Conservation (phyloP, 53 echinoderm and acorn worm genomes). For the Pentamera pediparva region DNA sequence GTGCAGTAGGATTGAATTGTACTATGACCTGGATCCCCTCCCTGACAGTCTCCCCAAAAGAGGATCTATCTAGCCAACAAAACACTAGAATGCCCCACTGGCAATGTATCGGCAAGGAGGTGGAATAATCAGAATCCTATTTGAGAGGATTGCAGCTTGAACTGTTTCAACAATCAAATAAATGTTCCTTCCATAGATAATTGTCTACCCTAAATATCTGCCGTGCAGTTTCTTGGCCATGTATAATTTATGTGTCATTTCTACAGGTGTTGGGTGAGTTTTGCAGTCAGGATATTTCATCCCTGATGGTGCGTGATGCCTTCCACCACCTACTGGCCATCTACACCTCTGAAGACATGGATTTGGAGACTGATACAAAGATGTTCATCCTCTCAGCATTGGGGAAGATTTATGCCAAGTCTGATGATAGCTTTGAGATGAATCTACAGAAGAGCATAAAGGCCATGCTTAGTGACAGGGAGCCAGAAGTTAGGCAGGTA, state of each 20-base stretch:
- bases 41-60: no score
- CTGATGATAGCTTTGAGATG: conserved; percentile 30
- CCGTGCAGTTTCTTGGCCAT: no score
- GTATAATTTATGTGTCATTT: no score
- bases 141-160: no score
- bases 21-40: no score
- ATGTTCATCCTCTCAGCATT: conserved; percentile 49
- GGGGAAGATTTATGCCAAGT: conserved; percentile 42
- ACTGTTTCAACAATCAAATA: background rate
- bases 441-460: conserved; percentile 32
- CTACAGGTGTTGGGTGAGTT: conserved; percentile 79
- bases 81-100: background rate
- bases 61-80: no score
- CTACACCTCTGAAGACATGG: conserved; percentile 27
- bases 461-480: background rate
- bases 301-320: conserved; percentile 52
- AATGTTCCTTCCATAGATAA: background rate
- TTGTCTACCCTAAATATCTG: background rate
- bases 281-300: conserved; percentile 33
- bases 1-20: no score
- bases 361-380: conserved; percentile 19
- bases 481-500: conserved; percentile 36
- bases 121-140: no score
- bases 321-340: conserved; percentile 37
- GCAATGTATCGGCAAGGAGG: background rate